Evolutionary conservation across 64 coral and sea anemone species (phyloP).

Genomic region (Trachythela sp.): DNA sequence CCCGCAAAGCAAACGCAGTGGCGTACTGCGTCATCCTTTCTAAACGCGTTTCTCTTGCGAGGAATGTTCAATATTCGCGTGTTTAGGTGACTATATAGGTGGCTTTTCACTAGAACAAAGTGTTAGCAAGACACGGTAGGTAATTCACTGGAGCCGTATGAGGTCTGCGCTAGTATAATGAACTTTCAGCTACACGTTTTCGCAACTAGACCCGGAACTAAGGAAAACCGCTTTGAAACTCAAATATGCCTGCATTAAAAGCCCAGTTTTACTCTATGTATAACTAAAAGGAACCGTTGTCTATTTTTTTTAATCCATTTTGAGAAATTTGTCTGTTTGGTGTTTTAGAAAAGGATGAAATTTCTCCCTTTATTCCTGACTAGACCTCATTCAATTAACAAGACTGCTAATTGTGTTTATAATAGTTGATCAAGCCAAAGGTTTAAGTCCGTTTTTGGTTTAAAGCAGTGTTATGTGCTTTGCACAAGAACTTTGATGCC

Average conservation of each 20-base stretch:
- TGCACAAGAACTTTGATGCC: neutral
- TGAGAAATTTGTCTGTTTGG: too few relatives aligned
- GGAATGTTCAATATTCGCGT: neutral
- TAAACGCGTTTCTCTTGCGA: conserved; percentile 14
- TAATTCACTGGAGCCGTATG: conserved; percentile 1
- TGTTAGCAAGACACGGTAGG: neutral
- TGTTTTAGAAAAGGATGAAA: neutral
- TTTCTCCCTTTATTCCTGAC: neutral
- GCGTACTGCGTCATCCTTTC: neutral
- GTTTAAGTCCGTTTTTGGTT: neutral
- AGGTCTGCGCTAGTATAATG: neutral
- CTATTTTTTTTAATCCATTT: too few relatives aligned
- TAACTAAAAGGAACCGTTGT: too few relatives aligned
- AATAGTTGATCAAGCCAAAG: neutral
- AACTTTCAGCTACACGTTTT: neutral
- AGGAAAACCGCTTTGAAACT: neutral
- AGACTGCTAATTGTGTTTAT: neutral
- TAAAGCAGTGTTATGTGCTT: neutral
- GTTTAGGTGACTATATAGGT: conserved; percentile 12
- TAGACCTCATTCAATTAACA: neutral
- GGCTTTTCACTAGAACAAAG: neutral
- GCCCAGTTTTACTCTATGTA: too few relatives aligned
- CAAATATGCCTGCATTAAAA: neutral
- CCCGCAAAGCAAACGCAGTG: neutral
- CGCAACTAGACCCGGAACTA: neutral